Base-by-base conservation (phyloP, 1,140 invertebrate genomes). In the Drosophila dunni region DNA sequence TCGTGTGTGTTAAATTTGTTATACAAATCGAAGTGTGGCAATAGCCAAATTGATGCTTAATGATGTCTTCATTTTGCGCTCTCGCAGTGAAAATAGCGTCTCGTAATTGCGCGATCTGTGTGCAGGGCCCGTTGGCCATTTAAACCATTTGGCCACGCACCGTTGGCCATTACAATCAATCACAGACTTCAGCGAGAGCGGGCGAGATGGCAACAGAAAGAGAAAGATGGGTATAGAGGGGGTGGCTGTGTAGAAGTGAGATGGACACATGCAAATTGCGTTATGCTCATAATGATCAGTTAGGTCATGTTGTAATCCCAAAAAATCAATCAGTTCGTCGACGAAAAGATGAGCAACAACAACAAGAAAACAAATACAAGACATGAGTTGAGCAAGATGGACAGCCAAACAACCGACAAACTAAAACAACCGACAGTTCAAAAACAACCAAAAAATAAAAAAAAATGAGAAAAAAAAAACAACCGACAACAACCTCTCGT, bases 11-110 rank as follows among this genome's bases (percentile, higher is more conserved):
- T 75, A 75, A 82, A 81, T 85, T 86, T 71, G 79, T 79, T 76
- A 48, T 78, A 78, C 82, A 86, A 86, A 86, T 82, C 67, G 56
- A 72, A 44, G 51, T 86, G 83, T 79, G 83, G 82, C 79, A 86
- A 86, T 82, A 66, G 75, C 67, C 72, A 82, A 82, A 86, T 88
- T 79, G 46, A 67, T 81, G 78, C 82, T 81, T 82, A 86, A 88
- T 86, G 82, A 86, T 86, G 82, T 88, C 82, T 86, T 88, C 79
- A 78, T 86, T 88, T 88, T 56, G 42, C 71, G 82, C 81, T 85
- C 77, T 84, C 78, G 78, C 81, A 85, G 74, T 66, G 79, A 72
- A 86, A 83, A 73, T 61, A 86, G 69, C 62, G 72, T 85, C 13
- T 34, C 15, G 34, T 38, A 88, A 88, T 79, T 88, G 83, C 72